Evolutionary conservation across 2,113 vertebrate species (phyloP).

Genomic region (Pavo muticus): DNA sequence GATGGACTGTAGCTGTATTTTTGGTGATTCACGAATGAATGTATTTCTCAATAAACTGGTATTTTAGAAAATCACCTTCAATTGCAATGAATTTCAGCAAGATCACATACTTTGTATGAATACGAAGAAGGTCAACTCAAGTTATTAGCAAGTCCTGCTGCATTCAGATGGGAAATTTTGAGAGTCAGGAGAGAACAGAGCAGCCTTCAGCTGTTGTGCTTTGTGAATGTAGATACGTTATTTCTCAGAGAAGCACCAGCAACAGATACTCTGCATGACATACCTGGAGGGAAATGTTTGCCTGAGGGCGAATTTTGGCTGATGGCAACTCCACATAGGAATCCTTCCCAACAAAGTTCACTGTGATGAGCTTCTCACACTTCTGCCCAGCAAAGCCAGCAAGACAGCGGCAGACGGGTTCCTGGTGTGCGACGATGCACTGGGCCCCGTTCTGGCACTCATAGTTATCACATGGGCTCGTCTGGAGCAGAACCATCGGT

Average conservation of each 20-base stretch:
- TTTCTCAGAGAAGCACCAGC: background rate
- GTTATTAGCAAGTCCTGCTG: background rate
- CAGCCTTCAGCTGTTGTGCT: background rate
- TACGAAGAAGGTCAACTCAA: background rate
- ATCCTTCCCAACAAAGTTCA: conserved; percentile 95
- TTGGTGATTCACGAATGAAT: background rate
- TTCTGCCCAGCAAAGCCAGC: conserved; percentile 91
- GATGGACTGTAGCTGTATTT: background rate
- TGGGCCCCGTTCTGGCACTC: conserved; percentile 95
- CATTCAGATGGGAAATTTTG: background rate
- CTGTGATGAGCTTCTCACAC: conserved; percentile 94
- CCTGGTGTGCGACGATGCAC: conserved; percentile 89
- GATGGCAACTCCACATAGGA: conserved; percentile 90
- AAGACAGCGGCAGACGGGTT: conserved; percentile 93
- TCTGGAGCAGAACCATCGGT: conserved; percentile 97
- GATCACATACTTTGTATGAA: background rate
- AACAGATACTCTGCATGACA: background rate
- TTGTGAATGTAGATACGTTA: fast-evolving
- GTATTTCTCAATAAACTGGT: background rate
- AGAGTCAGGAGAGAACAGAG: background rate
- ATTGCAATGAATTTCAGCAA: background rate
- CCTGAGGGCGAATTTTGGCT: conserved; percentile 87
- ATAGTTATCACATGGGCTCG: conserved; percentile 94
- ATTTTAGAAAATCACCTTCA: background rate
- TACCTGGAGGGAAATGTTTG: conserved; percentile 98